These are phyloP conservation scores for Takifugu ocellatus DNA, from an alignment of 2,797 vertebrate genomes.

Conservation along the genomic window DNA sequence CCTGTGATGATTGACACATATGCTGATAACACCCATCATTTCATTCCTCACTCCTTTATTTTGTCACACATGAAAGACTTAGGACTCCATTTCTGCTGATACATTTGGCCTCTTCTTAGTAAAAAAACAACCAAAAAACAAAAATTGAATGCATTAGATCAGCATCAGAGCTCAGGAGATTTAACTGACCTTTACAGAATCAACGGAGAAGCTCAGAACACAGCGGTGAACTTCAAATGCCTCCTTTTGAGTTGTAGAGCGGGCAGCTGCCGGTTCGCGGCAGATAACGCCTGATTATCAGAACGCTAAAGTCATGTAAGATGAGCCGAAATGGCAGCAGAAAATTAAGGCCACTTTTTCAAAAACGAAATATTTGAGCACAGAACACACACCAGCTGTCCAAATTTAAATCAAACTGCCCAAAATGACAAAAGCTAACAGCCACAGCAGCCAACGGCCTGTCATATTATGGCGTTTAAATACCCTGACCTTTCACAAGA, in stretches of 20 bases:
- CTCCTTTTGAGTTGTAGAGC: constrained; percentile 31
- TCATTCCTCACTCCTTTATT: constrained; percentile 33
- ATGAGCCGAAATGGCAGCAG: too few species aligned
- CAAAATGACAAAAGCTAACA: constrained; percentile 11
- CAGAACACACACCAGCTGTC: not conserved
- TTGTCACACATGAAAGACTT: constrained; percentile 51
- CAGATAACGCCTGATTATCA: constrained; percentile 9
- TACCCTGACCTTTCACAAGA: constrained; percentile 18
- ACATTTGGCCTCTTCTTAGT: constrained; percentile 58
- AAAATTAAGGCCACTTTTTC: too few species aligned
- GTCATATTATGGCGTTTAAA: constrained; percentile 16
- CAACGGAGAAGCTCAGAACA: constrained; percentile 35
- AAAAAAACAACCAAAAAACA: constrained; percentile 24
- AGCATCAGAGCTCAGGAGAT: constrained; percentile 38
- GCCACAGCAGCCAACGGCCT: constrained; percentile 1
- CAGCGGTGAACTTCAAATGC: constrained; percentile 41
- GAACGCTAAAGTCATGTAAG: not conserved
- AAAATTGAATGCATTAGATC: constrained; percentile 36
- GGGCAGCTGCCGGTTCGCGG: constrained; percentile 15
- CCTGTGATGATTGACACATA: not conserved
- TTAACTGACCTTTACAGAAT: constrained; percentile 60
- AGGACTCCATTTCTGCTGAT: constrained; percentile 41
- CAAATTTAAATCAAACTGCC: constrained; percentile 1
- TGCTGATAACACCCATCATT: constrained; percentile 15
- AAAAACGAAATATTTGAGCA: not conserved